phyloP scores from a whole-genome alignment of 1,140 invertebrate genomes.

The Euwallacea fornicatus region DNA sequence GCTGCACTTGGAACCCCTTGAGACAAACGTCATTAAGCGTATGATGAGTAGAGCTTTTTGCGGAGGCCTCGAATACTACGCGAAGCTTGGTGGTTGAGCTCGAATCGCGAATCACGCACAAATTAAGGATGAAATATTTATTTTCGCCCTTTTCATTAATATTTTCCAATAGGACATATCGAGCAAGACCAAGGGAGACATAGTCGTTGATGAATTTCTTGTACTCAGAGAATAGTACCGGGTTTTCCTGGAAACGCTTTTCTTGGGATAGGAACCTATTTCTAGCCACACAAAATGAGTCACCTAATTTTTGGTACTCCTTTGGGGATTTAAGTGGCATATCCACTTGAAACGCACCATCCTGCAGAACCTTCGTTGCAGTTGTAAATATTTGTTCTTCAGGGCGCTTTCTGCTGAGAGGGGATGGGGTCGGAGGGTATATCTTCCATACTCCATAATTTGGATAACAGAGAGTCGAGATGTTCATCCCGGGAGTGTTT shows the following conservation, averaged over 20 bases:
- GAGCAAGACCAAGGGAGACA: neutral
- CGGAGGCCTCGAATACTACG: too few species aligned
- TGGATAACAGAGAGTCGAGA: neutral
- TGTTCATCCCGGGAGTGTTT: neutral
- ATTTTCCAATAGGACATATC: neutral
- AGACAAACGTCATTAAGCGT: neutral
- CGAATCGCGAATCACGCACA: neutral
- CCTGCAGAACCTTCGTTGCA: neutral
- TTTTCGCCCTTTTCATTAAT: neutral
- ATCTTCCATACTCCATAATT: conserved; percentile 10
- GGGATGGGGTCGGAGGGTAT: neutral
- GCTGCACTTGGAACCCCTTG: neutral
- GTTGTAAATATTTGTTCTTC: neutral
- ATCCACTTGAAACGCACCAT: conserved; percentile 10
- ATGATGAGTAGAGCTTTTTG: neutral
- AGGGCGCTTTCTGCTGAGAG: neutral
- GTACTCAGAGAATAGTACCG: too few species aligned
- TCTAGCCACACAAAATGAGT: too few species aligned
- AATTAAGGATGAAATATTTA: neutral
- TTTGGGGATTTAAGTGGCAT: neutral
- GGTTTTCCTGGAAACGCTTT: neutral
- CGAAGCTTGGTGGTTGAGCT: neutral
- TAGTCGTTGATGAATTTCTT: too few species aligned
- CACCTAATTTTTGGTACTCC: conserved; percentile 7
- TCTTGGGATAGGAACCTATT: conserved; percentile 2